Evolutionary conservation across 2,888 invertebrate species (phyloP), one percentile per base, ranked within the genome.

Genomic region (Mythimna impura): DNA sequence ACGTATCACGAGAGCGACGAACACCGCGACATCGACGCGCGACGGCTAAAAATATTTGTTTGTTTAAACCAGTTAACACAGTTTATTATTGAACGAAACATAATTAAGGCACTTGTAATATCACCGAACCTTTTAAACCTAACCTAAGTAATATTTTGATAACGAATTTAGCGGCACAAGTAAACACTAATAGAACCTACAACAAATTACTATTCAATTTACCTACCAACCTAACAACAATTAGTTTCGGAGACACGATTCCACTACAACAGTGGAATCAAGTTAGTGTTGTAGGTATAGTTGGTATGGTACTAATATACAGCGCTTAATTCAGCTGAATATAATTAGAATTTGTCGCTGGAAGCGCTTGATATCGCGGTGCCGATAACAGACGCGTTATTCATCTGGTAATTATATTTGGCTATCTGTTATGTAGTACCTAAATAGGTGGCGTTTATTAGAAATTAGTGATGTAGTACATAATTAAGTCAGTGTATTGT

Each of bases 351-450:
- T 69, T 14, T 69, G 61, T 57, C 57, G 78, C 82, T 82, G 34
- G 17, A 40, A 82, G 70, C 78, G 43, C 82, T 82, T 52, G 47
- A 77, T 66, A 70, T 70, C 50, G 22, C 55, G n/a, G 43, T 70
- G 78, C 77, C 82, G 82, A 78, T 78, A 82, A 25, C 78, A 82
- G 62, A 34, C 43, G 30, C 65, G 54, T 77, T 58, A 65, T 77
- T 82, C 69, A 78, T n/a, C 20, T 57, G 2, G 36, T 66, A 54
- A 78, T 78, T 82, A 82, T 66, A 76, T 43, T 36, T 30, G 52
- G 47, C 22, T 34, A 9, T 57, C 12, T 36, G 10, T 10, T 47
- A 30, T 20, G 55, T 43, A 2, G 1, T 54, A 34, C 25, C 25
- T 25, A 25, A 3, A 9, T 30, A 22, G 30, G 25, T 73, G 34